A percentile compares a stretch with the other conserved stretches of the same genome.
These are phyloP conservation scores for Bothrops jararaca DNA, from an alignment of 2,113 vertebrate genomes.

Conservation along the genomic window DNA sequence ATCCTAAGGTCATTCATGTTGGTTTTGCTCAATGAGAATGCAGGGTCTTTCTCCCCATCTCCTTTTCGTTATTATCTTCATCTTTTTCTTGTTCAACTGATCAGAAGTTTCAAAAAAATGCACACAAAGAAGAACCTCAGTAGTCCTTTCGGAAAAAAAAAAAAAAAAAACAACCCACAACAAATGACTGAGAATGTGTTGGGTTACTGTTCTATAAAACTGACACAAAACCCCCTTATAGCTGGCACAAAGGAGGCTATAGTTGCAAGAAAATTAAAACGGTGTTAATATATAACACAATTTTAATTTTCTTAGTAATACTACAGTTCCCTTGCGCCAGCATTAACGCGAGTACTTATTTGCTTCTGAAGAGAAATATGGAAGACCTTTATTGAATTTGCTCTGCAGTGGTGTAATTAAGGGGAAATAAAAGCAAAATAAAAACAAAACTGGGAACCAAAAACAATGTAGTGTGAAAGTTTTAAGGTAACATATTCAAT, in stretches of 20 bases:
- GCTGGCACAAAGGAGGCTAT: background rate
- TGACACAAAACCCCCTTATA: background rate
- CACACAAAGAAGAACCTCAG: background rate
- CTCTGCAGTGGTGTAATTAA: background rate
- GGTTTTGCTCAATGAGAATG: background rate
- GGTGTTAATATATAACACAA: slow-evolving; percentile 10
- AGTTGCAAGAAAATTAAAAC: slow-evolving; percentile 10
- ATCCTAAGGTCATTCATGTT: background rate
- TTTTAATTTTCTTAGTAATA: slow-evolving; percentile 15
- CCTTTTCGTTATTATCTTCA: background rate
- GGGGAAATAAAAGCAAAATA: too few species aligned
- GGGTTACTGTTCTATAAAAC: background rate
- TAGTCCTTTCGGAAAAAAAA: background rate
- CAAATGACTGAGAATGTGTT: background rate
- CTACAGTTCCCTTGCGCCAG: background rate
- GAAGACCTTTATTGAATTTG: background rate
- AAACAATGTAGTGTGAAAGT: background rate
- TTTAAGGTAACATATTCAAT: background rate
- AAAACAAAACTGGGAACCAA: background rate
- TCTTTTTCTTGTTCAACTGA: background rate
- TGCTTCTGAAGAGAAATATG: background rate
- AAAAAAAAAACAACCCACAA: background rate
- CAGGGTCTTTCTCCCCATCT: background rate
- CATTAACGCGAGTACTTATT: background rate
- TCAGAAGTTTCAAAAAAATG: background rate